A percentile compares a stretch with the other conserved stretches of the same genome.
These are phyloP conservation scores for Danio rerio DNA, from an alignment of 2,113 vertebrate genomes.

Conservation along the genomic window DNA sequence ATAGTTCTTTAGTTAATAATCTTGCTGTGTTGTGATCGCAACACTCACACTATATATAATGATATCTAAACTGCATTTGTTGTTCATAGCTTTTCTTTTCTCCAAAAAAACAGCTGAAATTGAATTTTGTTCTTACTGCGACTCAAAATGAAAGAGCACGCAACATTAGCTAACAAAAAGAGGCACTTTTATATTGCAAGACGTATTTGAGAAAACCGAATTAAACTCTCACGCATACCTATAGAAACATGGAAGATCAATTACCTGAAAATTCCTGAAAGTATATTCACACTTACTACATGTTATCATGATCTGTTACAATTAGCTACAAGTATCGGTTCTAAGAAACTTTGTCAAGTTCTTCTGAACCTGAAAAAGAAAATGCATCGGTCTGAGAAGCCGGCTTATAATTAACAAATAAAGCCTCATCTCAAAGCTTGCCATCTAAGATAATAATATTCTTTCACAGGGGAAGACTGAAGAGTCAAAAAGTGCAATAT, in stretches of 20 bases:
- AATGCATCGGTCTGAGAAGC: neutral
- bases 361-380: conserved; percentile 5
- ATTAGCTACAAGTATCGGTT: conserved; percentile 14
- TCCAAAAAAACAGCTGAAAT: neutral
- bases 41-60: neutral
- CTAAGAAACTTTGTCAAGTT: neutral
- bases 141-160: conserved; percentile 6
- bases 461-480: conserved; percentile 71
- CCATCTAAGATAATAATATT: conserved; percentile 39
- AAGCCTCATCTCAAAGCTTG: conserved; percentile 15
- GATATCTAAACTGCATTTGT: neutral
- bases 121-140: neutral
- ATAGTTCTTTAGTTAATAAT: too few species aligned
- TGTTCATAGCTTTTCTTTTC: neutral
- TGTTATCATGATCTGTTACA: conserved; percentile 36
- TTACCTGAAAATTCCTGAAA: conserved; percentile 68
- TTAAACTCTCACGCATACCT: conserved; percentile 40
- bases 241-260: conserved; percentile 50
- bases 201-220: conserved; percentile 47
- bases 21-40: neutral
- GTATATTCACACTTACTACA: conserved; percentile 45
- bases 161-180: conserved; percentile 59
- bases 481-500: conserved; percentile 69
- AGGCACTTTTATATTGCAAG: conserved; percentile 74
- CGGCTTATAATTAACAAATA: neutral